Base-by-base conservation (phyloP, 1,140 invertebrate genomes). In the Pseudomyrmex sp. region DNA sequence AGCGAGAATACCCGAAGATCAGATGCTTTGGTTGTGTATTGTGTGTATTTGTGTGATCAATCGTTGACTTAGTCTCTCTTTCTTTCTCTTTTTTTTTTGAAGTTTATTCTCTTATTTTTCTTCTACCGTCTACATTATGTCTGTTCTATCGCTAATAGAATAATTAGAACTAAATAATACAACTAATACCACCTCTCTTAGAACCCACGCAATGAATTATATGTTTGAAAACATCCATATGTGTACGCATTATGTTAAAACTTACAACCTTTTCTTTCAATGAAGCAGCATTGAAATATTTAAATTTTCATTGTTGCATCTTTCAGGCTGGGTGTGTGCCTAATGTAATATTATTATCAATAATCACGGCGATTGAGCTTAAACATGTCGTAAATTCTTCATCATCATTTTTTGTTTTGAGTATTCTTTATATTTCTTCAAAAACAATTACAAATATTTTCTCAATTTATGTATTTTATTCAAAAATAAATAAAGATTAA, bases 341-440 rank as follows among this genome's bases (percentile, higher is more conserved):
- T 82, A 48, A 80, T 61, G 52, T 79, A 79, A 26, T 58, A 66
- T 88, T 87, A 83, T 90, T 75, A 86, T 88, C 90, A 88, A 91
- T 91, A 92, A 92, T 91, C 88, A 92, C 84, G 89, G 87, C 90
- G 85, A 91, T 90, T 77, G 82, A 80, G 88, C 77, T 79, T 35
- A 35, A 35, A 84, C 87, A 77, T 89, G 87, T 82, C 86, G 80
- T 86, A 87, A 84, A 77, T 54, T 20, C 26, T 74, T 10, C 35
- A 35, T 48, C 20, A 44, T 48, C 3, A 5, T 73, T 62, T 13
- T 18, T 63, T 26, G 15, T 61, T 52, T 18, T 68, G 48, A 52
- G 1, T 5, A 44, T 46, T 18, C 54, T 18, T 82, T 35, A n/a
- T 44, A 15, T 82, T 44, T 26, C 46, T 10, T 61, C 46, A 13